Conservation (phyloP, 2,888 invertebrate genomes). For the Lithodes maja region DNA sequence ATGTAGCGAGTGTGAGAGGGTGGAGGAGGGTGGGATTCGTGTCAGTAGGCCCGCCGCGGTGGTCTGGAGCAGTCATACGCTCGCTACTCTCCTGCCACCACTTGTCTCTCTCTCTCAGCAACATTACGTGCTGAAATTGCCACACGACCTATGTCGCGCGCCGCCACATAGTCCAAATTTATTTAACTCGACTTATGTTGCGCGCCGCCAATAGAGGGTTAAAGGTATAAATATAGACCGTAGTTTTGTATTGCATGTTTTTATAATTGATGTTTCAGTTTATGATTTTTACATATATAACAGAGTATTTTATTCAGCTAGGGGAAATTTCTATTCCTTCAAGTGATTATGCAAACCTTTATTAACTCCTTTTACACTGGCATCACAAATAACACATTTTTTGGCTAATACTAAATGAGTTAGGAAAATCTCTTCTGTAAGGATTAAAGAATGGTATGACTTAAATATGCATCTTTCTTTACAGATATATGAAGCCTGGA, state of each 20-base stretch:
- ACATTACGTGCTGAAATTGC: no score
- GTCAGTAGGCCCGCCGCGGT: no score
- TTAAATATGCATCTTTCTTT: neutral
- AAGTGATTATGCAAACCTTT: neutral
- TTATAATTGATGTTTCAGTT: neutral
- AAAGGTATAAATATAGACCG: neutral
- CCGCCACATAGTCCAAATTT: no score
- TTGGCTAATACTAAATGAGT: neutral
- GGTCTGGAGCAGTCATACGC: no score
- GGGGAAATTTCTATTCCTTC: neutral
- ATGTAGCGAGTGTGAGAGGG: no score
- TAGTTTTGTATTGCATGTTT: neutral
- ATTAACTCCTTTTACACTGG: neutral
- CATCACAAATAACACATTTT: neutral
- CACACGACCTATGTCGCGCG: no score
- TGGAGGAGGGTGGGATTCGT: no score
- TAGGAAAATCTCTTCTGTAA: neutral
- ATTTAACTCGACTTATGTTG: no score
- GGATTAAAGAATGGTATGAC: neutral
- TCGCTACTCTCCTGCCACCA: no score
- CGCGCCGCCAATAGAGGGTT: no score
- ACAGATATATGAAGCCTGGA: neutral
- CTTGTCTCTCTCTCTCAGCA: no score
- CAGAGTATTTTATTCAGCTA: neutral
- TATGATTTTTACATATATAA: neutral